A percentile compares a stretch with the other conserved stretches of the same genome.
phyloP scores from a whole-genome alignment of 2,797 vertebrate genomes.

The Malacoctenus gilli region DNA sequence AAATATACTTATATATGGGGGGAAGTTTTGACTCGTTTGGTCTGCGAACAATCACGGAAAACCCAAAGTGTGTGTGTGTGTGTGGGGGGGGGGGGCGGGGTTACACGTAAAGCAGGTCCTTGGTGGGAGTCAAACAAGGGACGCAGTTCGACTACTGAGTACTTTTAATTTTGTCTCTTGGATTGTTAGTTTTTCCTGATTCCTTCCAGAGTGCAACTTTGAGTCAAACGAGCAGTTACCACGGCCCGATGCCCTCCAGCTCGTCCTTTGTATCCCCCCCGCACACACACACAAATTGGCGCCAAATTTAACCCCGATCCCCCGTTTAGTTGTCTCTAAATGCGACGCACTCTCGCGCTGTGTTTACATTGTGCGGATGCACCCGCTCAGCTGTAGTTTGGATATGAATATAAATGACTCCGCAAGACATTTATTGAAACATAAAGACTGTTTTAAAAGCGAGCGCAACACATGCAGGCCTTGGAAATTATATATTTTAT shows the following conservation, averaged over 20 bases:
- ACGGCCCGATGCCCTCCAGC: constrained; percentile 1
- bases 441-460: too few species aligned
- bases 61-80: too few species aligned
- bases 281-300: not conserved
- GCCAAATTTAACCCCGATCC: constrained; percentile 6
- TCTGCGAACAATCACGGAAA: not conserved
- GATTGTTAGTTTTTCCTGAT: not conserved
- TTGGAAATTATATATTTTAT: constrained; percentile 49
- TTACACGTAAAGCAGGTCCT: not conserved
- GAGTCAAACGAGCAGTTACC: not conserved
- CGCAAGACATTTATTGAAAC: constrained; percentile 37
- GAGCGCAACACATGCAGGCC: too few species aligned
- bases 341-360: not conserved
- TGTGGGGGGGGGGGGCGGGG: not conserved
- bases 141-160: not conserved
- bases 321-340: not conserved
- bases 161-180: not conserved
- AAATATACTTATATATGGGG: not conserved
- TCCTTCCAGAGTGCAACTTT: constrained; percentile 6
- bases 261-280: not conserved
- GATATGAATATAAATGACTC: constrained; percentile 21
- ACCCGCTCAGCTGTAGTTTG: not conserved
- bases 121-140: not conserved
- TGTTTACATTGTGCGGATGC: not conserved
- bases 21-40: not conserved